These are phyloP conservation scores for Phalloptychus januarius DNA, from an alignment of 2,797 vertebrate genomes.

Conservation along the genomic window DNA sequence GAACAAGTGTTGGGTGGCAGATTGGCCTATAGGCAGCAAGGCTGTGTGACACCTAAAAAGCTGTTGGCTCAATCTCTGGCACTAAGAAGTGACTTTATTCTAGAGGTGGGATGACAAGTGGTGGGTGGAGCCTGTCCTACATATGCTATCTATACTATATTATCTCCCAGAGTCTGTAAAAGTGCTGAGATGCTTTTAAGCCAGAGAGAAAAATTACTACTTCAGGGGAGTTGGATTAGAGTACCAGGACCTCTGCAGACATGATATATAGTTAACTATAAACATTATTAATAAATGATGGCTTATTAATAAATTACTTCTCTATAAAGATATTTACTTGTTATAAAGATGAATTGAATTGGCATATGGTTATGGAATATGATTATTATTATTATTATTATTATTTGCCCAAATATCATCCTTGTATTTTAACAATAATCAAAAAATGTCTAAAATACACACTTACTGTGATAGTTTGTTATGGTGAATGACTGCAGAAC, in stretches of 20 bases:
- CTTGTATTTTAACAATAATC: background rate
- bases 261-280: background rate
- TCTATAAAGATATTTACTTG: background rate
- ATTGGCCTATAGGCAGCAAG: slow-evolving; percentile 62
- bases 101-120: slow-evolving; percentile 49
- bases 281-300: slow-evolving; percentile 7
- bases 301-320: background rate
- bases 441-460: background rate
- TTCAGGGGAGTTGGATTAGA: slow-evolving; percentile 6
- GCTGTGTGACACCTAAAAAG: slow-evolving; percentile 57
- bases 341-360: background rate
- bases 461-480: background rate
- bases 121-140: slow-evolving; percentile 55
- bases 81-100: slow-evolving; percentile 61
- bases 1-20: slow-evolving; percentile 60
- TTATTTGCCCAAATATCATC: background rate
- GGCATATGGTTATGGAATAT: background rate
- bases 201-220: slow-evolving; percentile 14
- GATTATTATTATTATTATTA: background rate
- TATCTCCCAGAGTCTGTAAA: slow-evolving; percentile 28
- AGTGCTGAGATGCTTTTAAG: slow-evolving; percentile 39
- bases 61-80: slow-evolving; percentile 59
- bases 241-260: slow-evolving; percentile 2
- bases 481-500: background rate
- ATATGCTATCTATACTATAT: slow-evolving; percentile 27